Evolutionary conservation across 23 tunicate species (phyloP).

Genomic region (Botrylloides violaceus): DNA sequence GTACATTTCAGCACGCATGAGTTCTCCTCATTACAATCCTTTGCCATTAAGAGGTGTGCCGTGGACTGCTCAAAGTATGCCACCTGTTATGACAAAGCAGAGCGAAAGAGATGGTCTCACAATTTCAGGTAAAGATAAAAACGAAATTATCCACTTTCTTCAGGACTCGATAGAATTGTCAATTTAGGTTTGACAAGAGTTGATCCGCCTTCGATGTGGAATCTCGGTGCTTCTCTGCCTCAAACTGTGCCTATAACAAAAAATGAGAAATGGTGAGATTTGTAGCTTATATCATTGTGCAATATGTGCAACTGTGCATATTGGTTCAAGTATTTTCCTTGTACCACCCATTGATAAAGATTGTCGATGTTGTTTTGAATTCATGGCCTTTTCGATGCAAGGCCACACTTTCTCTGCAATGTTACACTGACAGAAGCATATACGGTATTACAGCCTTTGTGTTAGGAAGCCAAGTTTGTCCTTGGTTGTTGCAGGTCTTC

Average conservation of each 20-base stretch:
- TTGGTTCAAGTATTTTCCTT: too few relatives aligned
- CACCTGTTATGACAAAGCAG: not conserved
- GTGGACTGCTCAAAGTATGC: conserved; percentile 18
- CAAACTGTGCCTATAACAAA: conserved; percentile 16
- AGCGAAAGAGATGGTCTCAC: conserved; percentile 17
- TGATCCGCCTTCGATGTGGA: conserved; percentile 34
- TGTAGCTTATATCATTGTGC: too few relatives aligned
- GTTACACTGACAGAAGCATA: not conserved
- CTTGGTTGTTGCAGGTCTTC: conserved; percentile 25
- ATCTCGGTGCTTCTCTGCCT: conserved; percentile 26
- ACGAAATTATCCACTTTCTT: too few relatives aligned
- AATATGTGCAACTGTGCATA: too few relatives aligned
- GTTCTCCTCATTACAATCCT: not conserved
- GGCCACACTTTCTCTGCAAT: too few relatives aligned
- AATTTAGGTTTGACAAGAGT: conserved; percentile 13
- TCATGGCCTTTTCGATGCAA: too few relatives aligned
- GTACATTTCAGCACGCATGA: not conserved
- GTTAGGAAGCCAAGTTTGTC: not conserved
- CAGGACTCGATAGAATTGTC: not conserved
- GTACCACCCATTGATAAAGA: too few relatives aligned
- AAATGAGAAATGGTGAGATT: conserved; percentile 6
- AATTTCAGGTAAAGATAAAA: conserved; percentile 38
- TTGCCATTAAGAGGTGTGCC: not conserved
- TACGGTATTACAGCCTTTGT: not conserved
- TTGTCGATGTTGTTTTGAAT: too few relatives aligned